Percentiles rank a stretch among this genome's conserved stretches.
phyloP scores from a whole-genome alignment of 1,140 invertebrate genomes.

The Drosophila albomicans region DNA sequence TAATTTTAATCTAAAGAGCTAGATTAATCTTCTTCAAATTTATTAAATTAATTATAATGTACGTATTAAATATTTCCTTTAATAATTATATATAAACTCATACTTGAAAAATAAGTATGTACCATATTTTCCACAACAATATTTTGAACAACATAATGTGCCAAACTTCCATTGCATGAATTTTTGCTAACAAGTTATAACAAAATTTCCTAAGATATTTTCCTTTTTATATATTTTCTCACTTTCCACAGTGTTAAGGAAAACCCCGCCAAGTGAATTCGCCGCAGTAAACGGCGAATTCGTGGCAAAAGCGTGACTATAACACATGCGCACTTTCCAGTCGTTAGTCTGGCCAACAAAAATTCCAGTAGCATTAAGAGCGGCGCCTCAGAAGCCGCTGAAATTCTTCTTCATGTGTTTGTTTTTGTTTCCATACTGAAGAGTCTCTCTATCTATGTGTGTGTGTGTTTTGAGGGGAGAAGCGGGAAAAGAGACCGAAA shows the following conservation, averaged over 20 bases:
- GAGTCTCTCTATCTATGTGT: neutral
- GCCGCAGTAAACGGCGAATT: constrained; percentile 64
- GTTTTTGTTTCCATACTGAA: constrained; percentile 2
- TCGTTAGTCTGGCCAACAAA: constrained; percentile 11
- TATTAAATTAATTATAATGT: no score
- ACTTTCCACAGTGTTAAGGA: neutral
- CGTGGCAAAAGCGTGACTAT: constrained; percentile 36
- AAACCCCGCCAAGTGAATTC: constrained; percentile 46
- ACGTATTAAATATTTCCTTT: no score
- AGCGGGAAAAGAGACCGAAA: constrained; percentile 26
- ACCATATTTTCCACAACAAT: no score
- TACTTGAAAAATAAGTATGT: no score
- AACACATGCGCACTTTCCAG: constrained; percentile 76
- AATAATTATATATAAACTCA: no score
- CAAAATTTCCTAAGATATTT: neutral
- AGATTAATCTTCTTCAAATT: no score
- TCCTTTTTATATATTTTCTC: neutral
- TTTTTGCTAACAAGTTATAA: no score
- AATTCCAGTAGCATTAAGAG: constrained; percentile 61
- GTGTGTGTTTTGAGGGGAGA: neutral
- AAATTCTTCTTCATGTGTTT: constrained; percentile 3
- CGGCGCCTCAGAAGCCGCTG: constrained; percentile 39
- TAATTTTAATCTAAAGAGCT: no score
- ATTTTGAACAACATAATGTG: no score
- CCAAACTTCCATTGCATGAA: no score